Base-by-base conservation (phyloP, 37 sponge, comb jelly and placozoan genomes). In the Halichondria panicea region DNA sequence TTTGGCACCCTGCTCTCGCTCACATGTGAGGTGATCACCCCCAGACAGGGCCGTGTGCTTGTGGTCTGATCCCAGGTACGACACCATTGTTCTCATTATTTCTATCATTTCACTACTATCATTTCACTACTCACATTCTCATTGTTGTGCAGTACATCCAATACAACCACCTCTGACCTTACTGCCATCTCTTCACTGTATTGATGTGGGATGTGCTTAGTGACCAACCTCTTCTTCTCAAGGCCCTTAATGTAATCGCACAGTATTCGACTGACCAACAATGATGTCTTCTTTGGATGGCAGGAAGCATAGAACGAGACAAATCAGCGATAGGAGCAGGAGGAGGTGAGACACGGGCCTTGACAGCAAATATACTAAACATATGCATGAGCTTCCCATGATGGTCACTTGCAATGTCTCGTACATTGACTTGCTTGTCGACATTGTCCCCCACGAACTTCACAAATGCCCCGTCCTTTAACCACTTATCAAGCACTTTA, bases 81-180 rank as follows among this genome's bases (percentile, higher is more conserved):
- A 34, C 15, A 68, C 40, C 76, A 75, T 62, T 31, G 76, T 66
- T 13, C 7, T 41, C 76, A 75, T 75, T 68, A 75, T 75, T 11
- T 75, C 76, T n/a, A n/a, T n/a, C n/a, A n/a, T n/a, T n/a, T n/a
- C n/a, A n/a, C n/a, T n/a, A n/a, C n/a, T 22, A 62, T 24, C 76
- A 75, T 75, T 40, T 75, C 76, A 40, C 61, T 66, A 24, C 27
- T 9, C n/a, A 13, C 8, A 27, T 31, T 56, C 24, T 75, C 76
- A 33, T 75, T 75, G 12, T 68, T 75, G 43, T 68, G 68, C 40
- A 75, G 43, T 24, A 75, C 64, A 33, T 75, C 76, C 9, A 75
- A 11, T 13, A 75, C 38, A 18, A 57, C 64, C 13, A 75, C 76
- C 15, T 54, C 61, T 13, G 76, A 75, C 39, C 24, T 58, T 72